Evolutionary conservation across 2,113 vertebrate species (phyloP).

Genomic region (Camelus dromedarius): DNA sequence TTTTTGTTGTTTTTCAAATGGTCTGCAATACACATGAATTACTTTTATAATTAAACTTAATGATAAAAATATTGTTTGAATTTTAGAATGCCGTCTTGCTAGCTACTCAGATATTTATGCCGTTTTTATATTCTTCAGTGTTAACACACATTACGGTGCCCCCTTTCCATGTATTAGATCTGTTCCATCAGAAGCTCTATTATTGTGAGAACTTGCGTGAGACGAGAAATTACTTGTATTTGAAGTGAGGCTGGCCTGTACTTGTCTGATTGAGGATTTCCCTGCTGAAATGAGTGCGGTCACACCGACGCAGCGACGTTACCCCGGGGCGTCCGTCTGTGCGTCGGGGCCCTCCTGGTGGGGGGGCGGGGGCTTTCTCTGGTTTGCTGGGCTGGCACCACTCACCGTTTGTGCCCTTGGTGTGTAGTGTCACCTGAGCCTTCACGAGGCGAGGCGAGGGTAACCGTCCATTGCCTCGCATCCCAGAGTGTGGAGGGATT

Average conservation of each 20-base stretch:
- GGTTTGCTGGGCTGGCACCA: not conserved
- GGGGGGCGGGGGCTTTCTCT: not conserved
- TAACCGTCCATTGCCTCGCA: too few species aligned
- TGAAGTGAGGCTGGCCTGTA: not conserved
- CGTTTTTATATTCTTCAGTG: not conserved
- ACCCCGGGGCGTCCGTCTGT: accelerated
- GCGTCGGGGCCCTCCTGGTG: not conserved
- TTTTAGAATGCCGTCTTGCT: not conserved
- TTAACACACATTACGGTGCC: not conserved
- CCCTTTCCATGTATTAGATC: accelerated
- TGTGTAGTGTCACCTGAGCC: not conserved
- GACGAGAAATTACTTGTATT: not conserved
- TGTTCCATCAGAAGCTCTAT: not conserved
- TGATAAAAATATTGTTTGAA: not conserved
- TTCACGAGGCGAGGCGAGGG: not conserved
- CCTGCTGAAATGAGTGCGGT: not conserved
- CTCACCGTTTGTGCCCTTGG: not conserved
- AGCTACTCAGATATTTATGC: not conserved
- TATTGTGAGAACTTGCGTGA: not conserved
- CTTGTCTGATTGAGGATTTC: not conserved
- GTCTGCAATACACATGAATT: not conserved
- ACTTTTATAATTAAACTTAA: not conserved
- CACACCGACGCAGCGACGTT: accelerated
- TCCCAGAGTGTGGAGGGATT: not conserved
- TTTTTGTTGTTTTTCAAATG: not conserved